These are phyloP conservation scores for Meandrusa payeni DNA, from an alignment of 2,888 invertebrate species.

Conservation along the genomic window DNA sequence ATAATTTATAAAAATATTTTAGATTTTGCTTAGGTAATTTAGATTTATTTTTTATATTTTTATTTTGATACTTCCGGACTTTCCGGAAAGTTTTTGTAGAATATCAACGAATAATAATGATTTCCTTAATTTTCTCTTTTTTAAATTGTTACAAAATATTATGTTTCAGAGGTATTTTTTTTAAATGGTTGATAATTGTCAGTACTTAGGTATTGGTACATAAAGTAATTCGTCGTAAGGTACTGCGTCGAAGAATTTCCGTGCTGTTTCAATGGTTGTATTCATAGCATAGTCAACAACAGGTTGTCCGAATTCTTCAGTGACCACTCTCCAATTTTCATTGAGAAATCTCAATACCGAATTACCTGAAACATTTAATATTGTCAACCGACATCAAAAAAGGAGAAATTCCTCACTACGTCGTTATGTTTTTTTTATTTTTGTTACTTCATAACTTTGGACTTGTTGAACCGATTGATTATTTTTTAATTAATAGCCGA, in stretches of 20 bases:
- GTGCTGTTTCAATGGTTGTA: constrained; percentile 65
- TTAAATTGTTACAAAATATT: not conserved
- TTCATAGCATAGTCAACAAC: constrained; percentile 72
- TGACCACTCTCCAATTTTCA: constrained; percentile 73
- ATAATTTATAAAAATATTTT: too few species aligned
- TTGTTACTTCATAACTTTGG: too few species aligned
- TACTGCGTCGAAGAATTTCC: constrained; percentile 68
- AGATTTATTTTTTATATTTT: too few species aligned
- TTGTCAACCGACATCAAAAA: too few species aligned
- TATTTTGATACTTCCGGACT: too few species aligned
- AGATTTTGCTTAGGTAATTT: too few species aligned
- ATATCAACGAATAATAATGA: too few species aligned
- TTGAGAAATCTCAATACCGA: constrained; percentile 68
- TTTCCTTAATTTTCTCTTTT: not conserved
- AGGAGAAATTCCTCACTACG: too few species aligned
- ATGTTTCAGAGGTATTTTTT: not conserved
- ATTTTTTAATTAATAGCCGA: too few species aligned
- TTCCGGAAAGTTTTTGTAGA: too few species aligned
- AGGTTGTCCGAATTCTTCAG: constrained; percentile 72
- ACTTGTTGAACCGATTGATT: too few species aligned
- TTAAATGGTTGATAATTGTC: constrained; percentile 22
- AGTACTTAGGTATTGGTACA: constrained; percentile 70
- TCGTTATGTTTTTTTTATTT: too few species aligned
- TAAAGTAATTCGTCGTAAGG: constrained; percentile 67
- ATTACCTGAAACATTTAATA: constrained; percentile 54